Evolutionary conservation across 2,113 vertebrate genomes (phyloP).

Genomic region (Pseudois nayaur): DNA sequence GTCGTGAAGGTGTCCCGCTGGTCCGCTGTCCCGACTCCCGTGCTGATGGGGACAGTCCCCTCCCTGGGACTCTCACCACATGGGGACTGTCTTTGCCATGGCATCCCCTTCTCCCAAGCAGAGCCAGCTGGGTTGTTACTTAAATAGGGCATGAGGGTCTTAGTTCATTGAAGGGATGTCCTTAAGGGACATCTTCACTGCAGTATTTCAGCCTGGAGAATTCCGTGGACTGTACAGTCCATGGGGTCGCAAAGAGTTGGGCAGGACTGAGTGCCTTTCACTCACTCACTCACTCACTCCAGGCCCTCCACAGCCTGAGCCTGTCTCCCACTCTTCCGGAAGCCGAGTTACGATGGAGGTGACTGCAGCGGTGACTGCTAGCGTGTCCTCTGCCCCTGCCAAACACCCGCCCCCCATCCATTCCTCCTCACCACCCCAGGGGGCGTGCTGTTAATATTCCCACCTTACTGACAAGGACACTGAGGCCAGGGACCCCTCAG

Average conservation of each 20-base stretch:
- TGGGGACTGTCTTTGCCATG: background rate
- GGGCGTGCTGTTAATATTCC: background rate
- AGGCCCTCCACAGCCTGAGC: background rate
- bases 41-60: background rate
- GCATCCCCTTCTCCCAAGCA: background rate
- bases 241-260: background rate
- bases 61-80: rapidly evolving
- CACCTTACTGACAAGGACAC: background rate
- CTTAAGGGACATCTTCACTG: background rate
- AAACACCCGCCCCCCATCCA: rapidly evolving
- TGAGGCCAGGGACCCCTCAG: background rate
- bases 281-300: background rate
- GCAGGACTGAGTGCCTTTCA: background rate
- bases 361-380: rapidly evolving
- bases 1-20: background rate
- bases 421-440: background rate
- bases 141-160: background rate
- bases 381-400: rapidly evolving
- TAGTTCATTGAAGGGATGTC: background rate
- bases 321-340: background rate
- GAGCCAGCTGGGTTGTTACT: background rate
- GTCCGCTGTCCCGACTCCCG: background rate
- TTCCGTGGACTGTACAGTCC: background rate
- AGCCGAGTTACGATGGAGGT: rapidly evolving
- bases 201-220: background rate